These are phyloP conservation scores for Synanthedon formicaeformis DNA, from an alignment of 2,888 invertebrate species.

Conservation along the genomic window DNA sequence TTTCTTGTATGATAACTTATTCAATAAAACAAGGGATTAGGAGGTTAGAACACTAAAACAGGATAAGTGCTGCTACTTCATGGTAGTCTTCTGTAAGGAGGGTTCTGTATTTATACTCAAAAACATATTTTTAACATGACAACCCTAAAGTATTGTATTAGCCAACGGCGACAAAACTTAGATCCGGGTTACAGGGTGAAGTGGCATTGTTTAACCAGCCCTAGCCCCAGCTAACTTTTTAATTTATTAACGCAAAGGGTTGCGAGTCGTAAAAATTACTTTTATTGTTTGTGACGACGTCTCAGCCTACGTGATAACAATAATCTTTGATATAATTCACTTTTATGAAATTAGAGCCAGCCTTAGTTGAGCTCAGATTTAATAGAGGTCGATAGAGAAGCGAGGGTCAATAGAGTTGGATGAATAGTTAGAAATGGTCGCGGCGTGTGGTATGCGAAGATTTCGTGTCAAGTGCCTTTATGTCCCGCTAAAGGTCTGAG, in stretches of 20 bases:
- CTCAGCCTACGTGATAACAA: conserved; percentile 68
- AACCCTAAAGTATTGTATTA: conserved; percentile 29
- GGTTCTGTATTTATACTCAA: too few species aligned
- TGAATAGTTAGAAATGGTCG: conserved; percentile 12
- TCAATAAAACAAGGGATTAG: too few species aligned
- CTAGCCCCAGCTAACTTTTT: conserved; percentile 52
- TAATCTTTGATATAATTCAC: conserved; percentile 54
- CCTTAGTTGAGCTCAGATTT: conserved; percentile 17
- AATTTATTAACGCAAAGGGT: conserved; percentile 67
- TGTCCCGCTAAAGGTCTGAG: conserved; percentile 49
- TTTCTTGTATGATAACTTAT: too few species aligned
- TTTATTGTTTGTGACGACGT: conserved; percentile 69
- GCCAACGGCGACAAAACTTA: conserved; percentile 49
- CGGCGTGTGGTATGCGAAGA: conserved; percentile 41
- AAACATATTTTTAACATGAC: conserved; percentile 1
- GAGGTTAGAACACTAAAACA: too few species aligned
- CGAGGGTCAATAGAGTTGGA: conserved; percentile 15
- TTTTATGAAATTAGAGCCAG: conserved; percentile 30
- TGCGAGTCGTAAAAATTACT: conserved; percentile 67
- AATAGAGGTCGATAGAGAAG: background rate
- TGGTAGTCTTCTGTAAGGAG: too few species aligned
- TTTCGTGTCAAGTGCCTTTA: conserved; percentile 58
- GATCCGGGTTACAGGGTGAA: conserved; percentile 55
- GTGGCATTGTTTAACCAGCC: conserved; percentile 57
- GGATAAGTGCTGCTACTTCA: too few species aligned